Evolutionary conservation across 2,888 invertebrate genomes (phyloP), one percentile per base, ranked within the genome.

Genomic region (Amphipyra tragopoginis): DNA sequence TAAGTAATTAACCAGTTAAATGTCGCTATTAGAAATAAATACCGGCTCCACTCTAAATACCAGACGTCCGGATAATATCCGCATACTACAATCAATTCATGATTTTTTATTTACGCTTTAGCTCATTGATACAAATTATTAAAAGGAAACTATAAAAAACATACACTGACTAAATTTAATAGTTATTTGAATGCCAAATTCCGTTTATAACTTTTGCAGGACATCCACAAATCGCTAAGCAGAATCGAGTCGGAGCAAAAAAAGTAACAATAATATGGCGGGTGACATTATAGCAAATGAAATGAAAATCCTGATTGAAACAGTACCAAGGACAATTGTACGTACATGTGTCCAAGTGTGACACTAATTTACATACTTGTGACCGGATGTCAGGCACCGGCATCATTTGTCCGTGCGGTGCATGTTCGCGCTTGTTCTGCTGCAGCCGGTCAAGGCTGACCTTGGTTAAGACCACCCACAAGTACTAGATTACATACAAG

Each of bases 361-460:
- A 85, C 81, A 78, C 77, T 81, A 81, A 92, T 93, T 93, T 89
- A 88, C 92, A 93, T 93, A 89, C 82, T 84, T 86, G 84, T 80
- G 90, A 85, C 92, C 92, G 93, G 93, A 93, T 90, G 87, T 81
- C 79, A 82, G 83, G 82, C 85, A 87, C 85, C 88, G 88, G 83
- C 87, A 86, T 83, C 83, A 82, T 83, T 85, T 81, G 86, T 83
- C 83, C 89, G 87, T 88, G 90, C 88, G 70, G 55, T 82, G 88
- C 87, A 89, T 85, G 84, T 76, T 74, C 65, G 77, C 77, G 79
- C 75, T 73, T 68, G 65, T 66, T 60, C 76, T 67, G 72, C 72
- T 70, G 80, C 76, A 80, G 81, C 60, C 72, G 69, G 64, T 72
- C 75, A 77, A 75, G 60, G 64, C 58, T 77, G 78, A 80, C 84